These are phyloP conservation scores for Paramormyrops kingsleyae DNA, from an alignment of 2,113 vertebrate species.

Conservation along the genomic window DNA sequence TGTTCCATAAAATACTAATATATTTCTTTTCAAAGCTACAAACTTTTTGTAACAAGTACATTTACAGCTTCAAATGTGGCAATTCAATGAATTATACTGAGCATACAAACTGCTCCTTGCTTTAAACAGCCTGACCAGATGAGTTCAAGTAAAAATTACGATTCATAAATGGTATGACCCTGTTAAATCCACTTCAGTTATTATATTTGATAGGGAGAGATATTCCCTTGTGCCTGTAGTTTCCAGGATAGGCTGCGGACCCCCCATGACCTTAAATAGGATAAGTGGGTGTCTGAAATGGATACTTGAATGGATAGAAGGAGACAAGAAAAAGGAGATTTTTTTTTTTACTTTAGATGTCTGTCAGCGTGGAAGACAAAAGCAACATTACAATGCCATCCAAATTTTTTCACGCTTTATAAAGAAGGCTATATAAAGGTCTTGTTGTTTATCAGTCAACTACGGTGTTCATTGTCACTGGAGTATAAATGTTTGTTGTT, in stretches of 20 bases:
- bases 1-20: neutral
- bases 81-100: neutral
- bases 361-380: too few species aligned
- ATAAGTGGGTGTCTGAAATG: neutral
- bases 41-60: neutral
- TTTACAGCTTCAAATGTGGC: neutral
- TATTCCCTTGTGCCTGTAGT: neutral
- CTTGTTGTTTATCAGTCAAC: neutral
- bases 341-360: neutral
- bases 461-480: neutral
- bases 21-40: neutral
- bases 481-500: neutral
- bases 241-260: neutral
- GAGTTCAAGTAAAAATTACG: neutral
- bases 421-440: neutral
- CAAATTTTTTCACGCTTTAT: neutral
- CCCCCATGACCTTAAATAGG: too few species aligned
- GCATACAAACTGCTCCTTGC: neutral
- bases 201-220: neutral
- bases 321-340: neutral
- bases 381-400: neutral
- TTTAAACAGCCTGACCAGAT: neutral
- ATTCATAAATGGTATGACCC: neutral
- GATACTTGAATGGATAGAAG: neutral
- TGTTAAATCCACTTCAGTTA: neutral